phyloP scores from a whole-genome alignment of 2,113 vertebrate genomes.

The Verasper variegatus region DNA sequence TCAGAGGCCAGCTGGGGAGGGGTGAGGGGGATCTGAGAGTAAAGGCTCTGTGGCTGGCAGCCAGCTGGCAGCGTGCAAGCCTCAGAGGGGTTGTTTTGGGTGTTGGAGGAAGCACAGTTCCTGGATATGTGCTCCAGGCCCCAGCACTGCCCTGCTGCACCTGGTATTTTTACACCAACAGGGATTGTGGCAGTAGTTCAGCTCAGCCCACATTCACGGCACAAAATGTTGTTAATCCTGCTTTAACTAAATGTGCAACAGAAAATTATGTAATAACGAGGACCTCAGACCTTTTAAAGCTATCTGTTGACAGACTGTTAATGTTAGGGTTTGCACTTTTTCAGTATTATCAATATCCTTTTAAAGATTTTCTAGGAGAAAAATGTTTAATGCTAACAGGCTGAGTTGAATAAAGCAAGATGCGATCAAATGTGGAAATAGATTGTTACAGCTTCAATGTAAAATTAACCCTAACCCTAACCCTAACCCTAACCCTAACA shows the following conservation, averaged over 20 bases:
- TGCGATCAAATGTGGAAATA: not conserved
- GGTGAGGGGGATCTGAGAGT: constrained; percentile 24
- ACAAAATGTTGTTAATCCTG: not conserved
- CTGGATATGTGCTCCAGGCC: constrained; percentile 44
- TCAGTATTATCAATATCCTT: not conserved
- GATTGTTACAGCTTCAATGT: no score
- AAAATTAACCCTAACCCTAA: no score
- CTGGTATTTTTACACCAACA: constrained; percentile 67
- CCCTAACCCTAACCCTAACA: no score
- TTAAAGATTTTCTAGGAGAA: no score
- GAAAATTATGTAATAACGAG: constrained; percentile 4
- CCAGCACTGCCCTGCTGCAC: constrained; percentile 45
- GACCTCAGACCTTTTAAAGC: not conserved
- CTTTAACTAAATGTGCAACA: not conserved
- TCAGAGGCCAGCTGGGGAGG: constrained; percentile 42
- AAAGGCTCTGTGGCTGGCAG: constrained; percentile 45
- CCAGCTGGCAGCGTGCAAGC: constrained; percentile 63
- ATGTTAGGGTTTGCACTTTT: not conserved
- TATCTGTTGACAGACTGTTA: not conserved
- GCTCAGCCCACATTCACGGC: constrained; percentile 11
- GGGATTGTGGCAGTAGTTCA: constrained; percentile 37
- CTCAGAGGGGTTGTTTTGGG: constrained; percentile 60
- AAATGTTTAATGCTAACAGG: not conserved
- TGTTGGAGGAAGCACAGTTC: constrained; percentile 47
- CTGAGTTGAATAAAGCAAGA: not conserved